These are phyloP conservation scores for Drosophila miranda DNA, from an alignment of 1,140 invertebrate species.

Conservation along the genomic window DNA sequence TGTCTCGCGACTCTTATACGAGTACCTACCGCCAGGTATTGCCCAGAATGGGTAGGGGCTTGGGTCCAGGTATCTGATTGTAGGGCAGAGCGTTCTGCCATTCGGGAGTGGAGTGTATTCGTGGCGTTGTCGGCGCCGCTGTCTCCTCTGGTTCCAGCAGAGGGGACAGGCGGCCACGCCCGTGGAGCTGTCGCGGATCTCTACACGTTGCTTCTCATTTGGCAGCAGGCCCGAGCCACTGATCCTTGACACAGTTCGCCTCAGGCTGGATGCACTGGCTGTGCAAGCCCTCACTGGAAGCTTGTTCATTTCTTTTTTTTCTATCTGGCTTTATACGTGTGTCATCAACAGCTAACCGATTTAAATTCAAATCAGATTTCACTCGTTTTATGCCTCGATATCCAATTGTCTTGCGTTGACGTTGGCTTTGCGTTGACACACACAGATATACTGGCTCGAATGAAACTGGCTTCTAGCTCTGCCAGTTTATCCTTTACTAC, in stretches of 20 bases:
- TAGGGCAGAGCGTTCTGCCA: conserved; percentile 84
- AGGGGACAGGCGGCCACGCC: conserved; percentile 63
- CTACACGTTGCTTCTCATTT: conserved; percentile 34
- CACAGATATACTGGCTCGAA: conserved; percentile 6
- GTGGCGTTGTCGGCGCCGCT: neutral
- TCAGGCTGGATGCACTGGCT: conserved; percentile 3
- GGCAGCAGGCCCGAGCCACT: conserved; percentile 25
- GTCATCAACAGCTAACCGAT: conserved; percentile 32
- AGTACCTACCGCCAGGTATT: conserved; percentile 89
- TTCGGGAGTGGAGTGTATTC: conserved; percentile 61
- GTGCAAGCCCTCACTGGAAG: conserved; percentile 41
- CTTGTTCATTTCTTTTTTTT: conserved; percentile 45
- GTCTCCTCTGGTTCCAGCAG: conserved; percentile 37
- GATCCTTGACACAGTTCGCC: conserved; percentile 36
- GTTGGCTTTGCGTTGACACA: conserved; percentile 28
- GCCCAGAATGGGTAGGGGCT: conserved; percentile 90
- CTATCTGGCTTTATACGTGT: neutral
- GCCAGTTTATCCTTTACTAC: no score
- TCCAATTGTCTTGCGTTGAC: conserved; percentile 59
- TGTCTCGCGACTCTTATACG: neutral
- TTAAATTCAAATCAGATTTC: conserved; percentile 75
- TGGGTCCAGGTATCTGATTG: conserved; percentile 90
- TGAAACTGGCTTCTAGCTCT: conserved; percentile 17
- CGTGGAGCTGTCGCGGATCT: conserved; percentile 35
- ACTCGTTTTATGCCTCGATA: conserved; percentile 60